phyloP scores from a whole-genome alignment of 2,888 invertebrate genomes.

The Ptychoptera albimana region DNA sequence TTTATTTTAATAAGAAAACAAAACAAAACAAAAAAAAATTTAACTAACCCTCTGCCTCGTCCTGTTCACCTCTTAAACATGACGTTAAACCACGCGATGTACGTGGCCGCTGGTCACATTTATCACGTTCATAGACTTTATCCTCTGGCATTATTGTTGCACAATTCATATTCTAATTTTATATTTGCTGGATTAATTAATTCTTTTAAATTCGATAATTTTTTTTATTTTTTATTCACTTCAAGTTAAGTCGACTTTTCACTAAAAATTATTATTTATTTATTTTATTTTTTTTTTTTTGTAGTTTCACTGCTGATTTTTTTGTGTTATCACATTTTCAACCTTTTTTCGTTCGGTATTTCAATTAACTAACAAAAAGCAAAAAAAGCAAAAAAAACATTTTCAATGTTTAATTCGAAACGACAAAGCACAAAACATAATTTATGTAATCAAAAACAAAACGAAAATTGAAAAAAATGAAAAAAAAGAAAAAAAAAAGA shows the following conservation, averaged over 20 bases:
- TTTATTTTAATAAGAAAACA: background rate
- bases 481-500: too few relatives aligned
- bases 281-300: background rate
- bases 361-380: background rate
- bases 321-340: background rate
- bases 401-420: too few relatives aligned
- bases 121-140: slow-evolving; percentile 1
- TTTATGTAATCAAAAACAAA: too few relatives aligned
- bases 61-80: slow-evolving; percentile 29
- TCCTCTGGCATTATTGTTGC: slow-evolving; percentile 22
- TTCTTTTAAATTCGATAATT: background rate
- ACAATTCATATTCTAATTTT: slow-evolving; percentile 23
- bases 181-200: slow-evolving; percentile 7
- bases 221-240: background rate
- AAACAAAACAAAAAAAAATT: slow-evolving; percentile 4
- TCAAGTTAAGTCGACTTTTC: background rate
- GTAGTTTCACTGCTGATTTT: background rate
- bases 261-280: background rate
- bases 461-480: too few relatives aligned
- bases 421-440: too few relatives aligned
- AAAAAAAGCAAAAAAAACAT: background rate
- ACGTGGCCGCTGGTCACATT: slow-evolving; percentile 10
- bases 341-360: slow-evolving; percentile 3
- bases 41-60: slow-evolving; percentile 17
- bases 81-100: slow-evolving; percentile 28